These are phyloP conservation scores for Microctonus aethiopoides DNA, from an alignment of 2,888 invertebrate species.

Conservation along the genomic window DNA sequence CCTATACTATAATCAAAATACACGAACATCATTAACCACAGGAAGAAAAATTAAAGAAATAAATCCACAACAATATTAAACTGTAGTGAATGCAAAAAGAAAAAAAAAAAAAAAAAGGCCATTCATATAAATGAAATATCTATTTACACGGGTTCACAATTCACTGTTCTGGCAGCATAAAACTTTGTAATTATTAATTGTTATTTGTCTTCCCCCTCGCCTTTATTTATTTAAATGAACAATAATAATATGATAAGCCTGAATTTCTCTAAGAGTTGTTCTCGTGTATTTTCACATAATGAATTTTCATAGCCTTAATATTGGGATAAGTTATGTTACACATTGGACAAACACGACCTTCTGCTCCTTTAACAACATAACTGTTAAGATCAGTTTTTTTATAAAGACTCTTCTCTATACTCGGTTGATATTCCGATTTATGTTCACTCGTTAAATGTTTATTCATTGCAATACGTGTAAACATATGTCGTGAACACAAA, in stretches of 20 bases:
- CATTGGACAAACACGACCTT: conserved; percentile 55
- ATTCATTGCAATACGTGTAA: conserved; percentile 70
- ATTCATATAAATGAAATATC: background rate
- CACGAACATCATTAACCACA: background rate
- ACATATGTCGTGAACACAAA: conserved; percentile 72
- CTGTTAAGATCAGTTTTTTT: conserved; percentile 54
- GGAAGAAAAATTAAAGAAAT: background rate
- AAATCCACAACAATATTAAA: background rate
- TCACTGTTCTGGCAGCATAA: background rate
- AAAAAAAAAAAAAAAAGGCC: background rate
- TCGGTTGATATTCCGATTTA: conserved; percentile 47
- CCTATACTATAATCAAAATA: background rate
- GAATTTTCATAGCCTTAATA: conserved; percentile 61
- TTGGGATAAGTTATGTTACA: conserved; percentile 63
- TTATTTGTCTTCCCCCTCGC: background rate
- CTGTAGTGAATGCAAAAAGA: background rate
- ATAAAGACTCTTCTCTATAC: conserved; percentile 46
- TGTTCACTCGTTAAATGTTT: conserved; percentile 71
- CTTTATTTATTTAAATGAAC: background rate
- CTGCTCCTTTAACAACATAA: conserved; percentile 54
- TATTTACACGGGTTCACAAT: background rate
- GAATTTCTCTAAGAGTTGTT: conserved; percentile 14
- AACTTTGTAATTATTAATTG: background rate
- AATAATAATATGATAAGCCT: background rate
- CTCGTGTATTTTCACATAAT: conserved; percentile 62